Evolutionary conservation across 2,888 invertebrate genomes (phyloP).

Genomic region (Andrena flavipes): DNA sequence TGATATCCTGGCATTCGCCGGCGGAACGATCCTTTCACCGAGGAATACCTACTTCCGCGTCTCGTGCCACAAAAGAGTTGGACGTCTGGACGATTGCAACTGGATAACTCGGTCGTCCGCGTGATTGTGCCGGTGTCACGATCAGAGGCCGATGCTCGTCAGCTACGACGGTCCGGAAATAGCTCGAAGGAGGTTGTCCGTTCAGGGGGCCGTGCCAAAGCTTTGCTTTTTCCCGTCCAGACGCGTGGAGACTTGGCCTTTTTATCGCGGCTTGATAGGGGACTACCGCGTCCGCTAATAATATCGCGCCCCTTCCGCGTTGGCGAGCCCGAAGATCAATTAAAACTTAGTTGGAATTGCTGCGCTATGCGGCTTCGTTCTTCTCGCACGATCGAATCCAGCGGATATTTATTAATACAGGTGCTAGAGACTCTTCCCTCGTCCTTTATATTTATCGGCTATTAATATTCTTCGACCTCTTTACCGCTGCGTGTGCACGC

Average conservation of each 20-base stretch:
- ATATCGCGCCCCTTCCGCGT: constrained; percentile 28
- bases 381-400: too few species aligned
- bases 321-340: constrained; percentile 7
- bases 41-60: too few species aligned
- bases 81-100: neutral
- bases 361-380: too few species aligned
- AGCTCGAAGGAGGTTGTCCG: constrained; percentile 41
- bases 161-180: constrained; percentile 47
- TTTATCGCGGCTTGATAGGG: constrained; percentile 37
- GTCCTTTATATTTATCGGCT: constrained; percentile 27
- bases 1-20: neutral
- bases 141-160: constrained; percentile 34
- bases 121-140: constrained; percentile 40
- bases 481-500: neutral
- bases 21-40: too few species aligned
- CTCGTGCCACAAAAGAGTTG: neutral
- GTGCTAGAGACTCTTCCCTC: neutral
- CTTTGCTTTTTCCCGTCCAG: constrained; percentile 15
- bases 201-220: constrained; percentile 44
- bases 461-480: constrained; percentile 46
- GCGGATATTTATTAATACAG: constrained; percentile 2
- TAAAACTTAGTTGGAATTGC: too few species aligned
- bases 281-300: constrained; percentile 17
- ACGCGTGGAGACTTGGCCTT: constrained; percentile 21
- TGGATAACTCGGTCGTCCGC: constrained; percentile 44